These are phyloP conservation scores for Orbicella faveolata DNA, from an alignment of 64 coral and sea anemone genomes.

Conservation along the genomic window DNA sequence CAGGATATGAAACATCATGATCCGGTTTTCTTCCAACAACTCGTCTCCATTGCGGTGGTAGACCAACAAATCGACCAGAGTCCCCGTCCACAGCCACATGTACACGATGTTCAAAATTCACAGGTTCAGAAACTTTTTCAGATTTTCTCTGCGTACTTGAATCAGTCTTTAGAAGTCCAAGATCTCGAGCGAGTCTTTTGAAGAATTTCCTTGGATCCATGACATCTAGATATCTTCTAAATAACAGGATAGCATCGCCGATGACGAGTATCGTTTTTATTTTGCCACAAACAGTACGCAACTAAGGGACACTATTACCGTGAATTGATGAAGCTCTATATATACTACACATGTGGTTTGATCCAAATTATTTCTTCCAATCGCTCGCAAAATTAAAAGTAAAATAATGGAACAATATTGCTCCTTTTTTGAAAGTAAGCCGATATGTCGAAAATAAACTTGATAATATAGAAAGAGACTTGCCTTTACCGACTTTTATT, in stretches of 20 bases:
- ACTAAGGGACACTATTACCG: neutral
- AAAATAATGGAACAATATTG: constrained; percentile 8
- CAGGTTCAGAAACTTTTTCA: constrained; percentile 42
- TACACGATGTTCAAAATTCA: constrained; percentile 47
- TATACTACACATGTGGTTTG: neutral
- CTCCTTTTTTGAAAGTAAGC: neutral
- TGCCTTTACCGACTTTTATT: constrained; percentile 9
- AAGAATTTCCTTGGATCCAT: constrained; percentile 47
- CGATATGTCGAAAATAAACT: constrained; percentile 35
- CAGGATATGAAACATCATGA: neutral
- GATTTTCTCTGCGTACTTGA: neutral
- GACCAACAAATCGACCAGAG: constrained; percentile 37
- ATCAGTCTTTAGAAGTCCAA: neutral
- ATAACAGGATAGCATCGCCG: neutral
- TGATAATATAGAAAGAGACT: constrained; percentile 9
- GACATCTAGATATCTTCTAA: neutral
- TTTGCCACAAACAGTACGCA: neutral
- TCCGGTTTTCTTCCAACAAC: neutral
- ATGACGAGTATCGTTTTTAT: neutral
- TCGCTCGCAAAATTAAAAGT: neutral
- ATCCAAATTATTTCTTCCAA: neutral
- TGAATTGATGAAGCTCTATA: neutral
- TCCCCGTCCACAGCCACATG: constrained; percentile 43
- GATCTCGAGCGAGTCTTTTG: constrained; percentile 7
- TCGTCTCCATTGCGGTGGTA: constrained; percentile 55